Evolutionary conservation across 2,888 invertebrate species (phyloP).

Genomic region (Tipula confusa): DNA sequence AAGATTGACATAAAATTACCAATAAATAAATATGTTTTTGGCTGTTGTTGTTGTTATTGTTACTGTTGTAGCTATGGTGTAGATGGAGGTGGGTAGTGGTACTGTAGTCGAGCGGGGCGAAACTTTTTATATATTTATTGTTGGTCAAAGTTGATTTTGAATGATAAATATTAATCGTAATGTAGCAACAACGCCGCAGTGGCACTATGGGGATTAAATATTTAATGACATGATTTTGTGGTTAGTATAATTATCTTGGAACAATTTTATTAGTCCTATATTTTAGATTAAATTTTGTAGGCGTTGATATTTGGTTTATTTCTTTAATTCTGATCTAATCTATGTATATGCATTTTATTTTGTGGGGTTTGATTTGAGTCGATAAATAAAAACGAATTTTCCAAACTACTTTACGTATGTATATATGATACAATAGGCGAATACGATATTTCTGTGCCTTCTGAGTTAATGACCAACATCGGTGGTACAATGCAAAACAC

Average conservation of each 20-base stretch:
- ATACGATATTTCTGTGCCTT: background rate
- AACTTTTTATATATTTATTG: background rate
- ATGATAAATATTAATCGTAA: background rate
- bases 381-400: background rate
- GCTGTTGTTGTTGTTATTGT: background rate
- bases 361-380: background rate
- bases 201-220: background rate
- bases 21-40: background rate
- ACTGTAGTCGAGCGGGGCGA: too few species aligned
- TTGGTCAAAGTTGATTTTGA: background rate
- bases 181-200: background rate
- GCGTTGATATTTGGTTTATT: background rate
- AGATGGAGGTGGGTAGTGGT: too few species aligned
- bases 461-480: background rate
- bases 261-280: background rate
- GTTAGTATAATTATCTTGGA: background rate
- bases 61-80: background rate
- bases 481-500: background rate
- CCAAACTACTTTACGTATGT: background rate
- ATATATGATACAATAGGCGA: background rate
- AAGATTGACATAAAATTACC: background rate
- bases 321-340: background rate
- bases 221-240: constrained; percentile 9
- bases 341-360: background rate
- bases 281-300: background rate